Conservation (phyloP, 2,888 invertebrate genomes). For the Diabrotica balteata region DNA sequence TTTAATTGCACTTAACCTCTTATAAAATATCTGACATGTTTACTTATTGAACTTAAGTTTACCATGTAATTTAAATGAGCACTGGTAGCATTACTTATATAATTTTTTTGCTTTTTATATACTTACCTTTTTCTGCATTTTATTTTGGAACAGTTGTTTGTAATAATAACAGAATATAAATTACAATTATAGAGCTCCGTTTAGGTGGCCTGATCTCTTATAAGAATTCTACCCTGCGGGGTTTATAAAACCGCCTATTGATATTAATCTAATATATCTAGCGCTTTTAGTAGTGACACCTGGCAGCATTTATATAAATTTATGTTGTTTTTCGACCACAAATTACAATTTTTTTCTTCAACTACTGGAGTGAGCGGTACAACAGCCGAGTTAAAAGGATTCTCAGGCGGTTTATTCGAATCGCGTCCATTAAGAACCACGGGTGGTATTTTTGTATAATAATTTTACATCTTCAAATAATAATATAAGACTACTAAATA, state of each 20-base stretch:
- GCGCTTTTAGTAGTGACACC: conserved; percentile 41
- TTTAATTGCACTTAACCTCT: too few species aligned
- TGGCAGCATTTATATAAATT: conserved; percentile 40
- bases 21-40: too few species aligned
- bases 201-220: conserved; percentile 21
- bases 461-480: too few species aligned
- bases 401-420: conserved; percentile 39
- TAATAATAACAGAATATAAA: conserved; percentile 3
- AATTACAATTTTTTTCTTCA: conserved; percentile 40
- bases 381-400: conserved; percentile 30
- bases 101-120: too few species aligned
- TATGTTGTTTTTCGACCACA: conserved; percentile 41
- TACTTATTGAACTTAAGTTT: too few species aligned
- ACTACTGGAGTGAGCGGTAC: conserved; percentile 34
- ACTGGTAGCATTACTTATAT: too few species aligned
- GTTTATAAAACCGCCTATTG: conserved; percentile 30
- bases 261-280: conserved; percentile 42
- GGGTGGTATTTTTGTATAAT: conserved; percentile 42
- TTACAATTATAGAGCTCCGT: conserved; percentile 19
- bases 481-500: too few species aligned
- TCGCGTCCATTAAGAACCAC: conserved; percentile 51
- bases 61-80: too few species aligned
- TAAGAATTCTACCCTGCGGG: conserved; percentile 17
- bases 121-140: too few species aligned
- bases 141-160: too few species aligned